Base-by-base conservation (phyloP, 2,888 invertebrate species). In the Latrodectus elegans region DNA sequence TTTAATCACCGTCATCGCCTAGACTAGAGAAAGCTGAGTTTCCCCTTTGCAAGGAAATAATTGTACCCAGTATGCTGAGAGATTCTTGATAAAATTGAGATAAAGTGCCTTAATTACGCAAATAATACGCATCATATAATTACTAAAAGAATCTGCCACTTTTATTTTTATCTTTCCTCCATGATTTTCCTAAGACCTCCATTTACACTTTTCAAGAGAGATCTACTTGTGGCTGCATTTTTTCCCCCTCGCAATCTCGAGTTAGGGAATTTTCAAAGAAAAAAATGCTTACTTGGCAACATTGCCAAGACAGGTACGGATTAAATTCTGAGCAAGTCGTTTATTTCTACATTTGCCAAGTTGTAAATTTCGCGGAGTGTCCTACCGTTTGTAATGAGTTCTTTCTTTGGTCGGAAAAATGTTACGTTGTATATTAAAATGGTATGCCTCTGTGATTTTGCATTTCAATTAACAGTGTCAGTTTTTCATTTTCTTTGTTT, bases 81-180 rank as follows among this genome's bases (percentile, higher is more conserved):
- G 64, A 72, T 84, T 26, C 70, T 65, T 72, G 71, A 84, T 77
- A 84, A 84, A 84, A 84, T 84, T 71, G 17, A 84, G 84, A 84
- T 84, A 84, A 84, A 84, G 72, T 71, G 38, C 72, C 84, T 77
- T 84, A 84, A 84, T 84, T 84, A 84, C 84, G 72, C 72, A 78
- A 84, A 77, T 84, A 84, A 84, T 84, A 84, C 77, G 77, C 84
- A 67, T 84, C 84, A 84, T 84, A 77, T 84, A 84, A 84, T 84
- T 84, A 84, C 72, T 73, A 67, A 67, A 73, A 72, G 76, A 71
- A 71, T 76, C 71, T 26, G 38, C 81, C 26, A 53, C 67, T 14
- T 26, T 52, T 38, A n/a, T 71, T 68, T 84, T 84, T 84, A 78
- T 84, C 84, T 84, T 72, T 65, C 71, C 9, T 65, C 60, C 65